phyloP scores from a whole-genome alignment of 1,140 invertebrate genomes.

The Micrasema minimum region DNA sequence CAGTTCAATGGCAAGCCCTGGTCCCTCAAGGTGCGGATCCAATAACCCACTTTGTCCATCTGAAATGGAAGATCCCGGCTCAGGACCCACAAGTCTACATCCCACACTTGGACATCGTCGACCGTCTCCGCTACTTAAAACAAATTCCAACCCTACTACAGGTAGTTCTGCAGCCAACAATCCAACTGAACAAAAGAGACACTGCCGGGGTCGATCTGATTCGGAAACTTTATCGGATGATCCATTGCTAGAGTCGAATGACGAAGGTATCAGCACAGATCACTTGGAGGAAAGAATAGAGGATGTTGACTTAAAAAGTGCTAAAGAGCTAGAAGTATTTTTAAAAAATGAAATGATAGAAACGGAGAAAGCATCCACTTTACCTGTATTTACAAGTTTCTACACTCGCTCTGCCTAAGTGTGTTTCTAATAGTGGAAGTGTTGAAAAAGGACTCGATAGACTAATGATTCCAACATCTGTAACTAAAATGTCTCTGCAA shows the following conservation, averaged over 20 bases:
- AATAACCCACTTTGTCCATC: constrained; percentile 79
- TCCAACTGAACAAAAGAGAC: constrained; percentile 61
- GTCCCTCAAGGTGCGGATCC: constrained; percentile 79
- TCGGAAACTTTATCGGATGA: constrained; percentile 77
- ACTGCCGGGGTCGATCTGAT: constrained; percentile 69
- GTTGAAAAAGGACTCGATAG: constrained; percentile 65
- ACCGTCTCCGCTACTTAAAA: constrained; percentile 67
- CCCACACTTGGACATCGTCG: constrained; percentile 60
- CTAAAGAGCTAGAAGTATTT: constrained; percentile 74
- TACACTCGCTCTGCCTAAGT: constrained; percentile 60
- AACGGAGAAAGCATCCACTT: constrained; percentile 48
- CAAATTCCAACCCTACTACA: constrained; percentile 63
- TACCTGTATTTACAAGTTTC: constrained; percentile 45
- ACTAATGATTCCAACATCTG: constrained; percentile 50
- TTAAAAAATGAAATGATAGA: constrained; percentile 56
- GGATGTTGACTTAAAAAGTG: constrained; percentile 71
- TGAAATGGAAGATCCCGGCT: constrained; percentile 74
- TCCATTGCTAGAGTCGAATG: constrained; percentile 74
- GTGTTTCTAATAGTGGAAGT: constrained; percentile 59
- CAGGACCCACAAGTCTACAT: constrained; percentile 58
- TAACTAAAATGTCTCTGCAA: constrained; percentile 64
- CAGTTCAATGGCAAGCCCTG: constrained; percentile 82
- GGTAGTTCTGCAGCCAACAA: constrained; percentile 55
- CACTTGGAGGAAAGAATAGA: constrained; percentile 73
- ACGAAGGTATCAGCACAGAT: constrained; percentile 77